Evolutionary conservation across 1,140 invertebrate species (phyloP).

Genomic region (Drosophila grimshawi): DNA sequence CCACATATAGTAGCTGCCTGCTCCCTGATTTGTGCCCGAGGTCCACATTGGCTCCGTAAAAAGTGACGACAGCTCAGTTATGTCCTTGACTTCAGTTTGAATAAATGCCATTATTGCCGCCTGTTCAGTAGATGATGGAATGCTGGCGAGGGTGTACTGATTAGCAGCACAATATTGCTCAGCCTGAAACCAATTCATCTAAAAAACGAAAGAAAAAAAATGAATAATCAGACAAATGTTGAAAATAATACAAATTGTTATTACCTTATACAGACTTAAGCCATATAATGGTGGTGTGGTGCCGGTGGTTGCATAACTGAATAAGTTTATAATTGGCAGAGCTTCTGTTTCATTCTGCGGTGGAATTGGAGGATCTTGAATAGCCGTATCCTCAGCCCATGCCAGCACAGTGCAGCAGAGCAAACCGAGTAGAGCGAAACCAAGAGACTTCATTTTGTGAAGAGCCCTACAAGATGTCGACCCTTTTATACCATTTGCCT

Average conservation of each 20-base stretch:
- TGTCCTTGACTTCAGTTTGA: background rate
- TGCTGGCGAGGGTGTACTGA: background rate
- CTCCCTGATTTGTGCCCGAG: background rate
- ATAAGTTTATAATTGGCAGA: too few relatives aligned
- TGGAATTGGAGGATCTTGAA: too few relatives aligned
- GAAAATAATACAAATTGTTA: background rate
- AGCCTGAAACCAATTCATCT: conserved; percentile 27
- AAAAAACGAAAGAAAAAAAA: too few relatives aligned
- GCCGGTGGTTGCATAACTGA: too few relatives aligned
- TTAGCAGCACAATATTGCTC: conserved; percentile 1
- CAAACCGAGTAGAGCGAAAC: conserved; percentile 14
- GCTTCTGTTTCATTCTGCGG: too few relatives aligned
- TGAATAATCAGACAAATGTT: background rate
- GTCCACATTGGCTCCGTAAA: background rate
- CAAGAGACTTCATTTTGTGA: conserved; percentile 34
- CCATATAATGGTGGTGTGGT: background rate
- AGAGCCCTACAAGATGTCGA: background rate
- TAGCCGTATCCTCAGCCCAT: background rate
- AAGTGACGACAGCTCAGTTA: background rate
- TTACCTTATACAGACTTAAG: background rate
- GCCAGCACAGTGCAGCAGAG: background rate
- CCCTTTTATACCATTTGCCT: conserved; percentile 19
- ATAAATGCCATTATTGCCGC: background rate
- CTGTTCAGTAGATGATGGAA: background rate
- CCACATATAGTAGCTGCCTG: background rate